Evolutionary conservation across 1,140 invertebrate species (phyloP), one percentile per base, ranked within the genome.

Genomic region (Halictus rubicundus): DNA sequence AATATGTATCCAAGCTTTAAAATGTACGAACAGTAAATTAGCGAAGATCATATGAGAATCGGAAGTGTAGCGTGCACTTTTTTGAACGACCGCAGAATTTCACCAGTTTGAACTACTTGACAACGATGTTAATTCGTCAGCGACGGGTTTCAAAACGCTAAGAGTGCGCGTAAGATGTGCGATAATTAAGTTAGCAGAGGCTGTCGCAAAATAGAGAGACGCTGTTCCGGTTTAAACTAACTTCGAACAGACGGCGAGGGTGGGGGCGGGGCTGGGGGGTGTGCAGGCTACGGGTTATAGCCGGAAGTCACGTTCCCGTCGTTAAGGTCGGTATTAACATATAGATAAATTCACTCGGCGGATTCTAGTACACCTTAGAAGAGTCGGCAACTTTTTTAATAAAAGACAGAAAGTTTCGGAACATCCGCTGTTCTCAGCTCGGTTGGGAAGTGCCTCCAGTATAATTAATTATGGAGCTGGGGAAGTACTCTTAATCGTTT

Each of bases 181-280:
- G 74, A 76, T 88, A 89, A 90, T 90, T 90, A 89, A 89, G 88
- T 90, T 86, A 89, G 83, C 77, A 83, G 85, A 88, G 88, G 83
- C 85, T 81, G 69, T 74, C 73, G 72, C 65, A 60, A 63, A 70
- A 70, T 49, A 74, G 69, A 76, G 63, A 60, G 60, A 23, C 52
- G 64, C 52, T 82, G 65, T 65, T 74, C 54, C 68, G 60, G 82
- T n/a, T 81, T 82, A 81, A 85, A 85, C 81, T 85, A 90, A 90
- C 88, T 90, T 90, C 84, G 61, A 69, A 75, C 87, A 79, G 82
- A 83, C 68, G 3, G 32, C 32, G 32, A 32, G 1, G 32, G 69
- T 68, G 57, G 21, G 12, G 61, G n/a, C n/a, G 65, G 63, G 52
- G 57, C 61, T n/a, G n/a, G 65, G 8, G 23, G 14, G 57, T 66